Conservation (phyloP, 2,888 invertebrate species). For the Volucella inanis region DNA sequence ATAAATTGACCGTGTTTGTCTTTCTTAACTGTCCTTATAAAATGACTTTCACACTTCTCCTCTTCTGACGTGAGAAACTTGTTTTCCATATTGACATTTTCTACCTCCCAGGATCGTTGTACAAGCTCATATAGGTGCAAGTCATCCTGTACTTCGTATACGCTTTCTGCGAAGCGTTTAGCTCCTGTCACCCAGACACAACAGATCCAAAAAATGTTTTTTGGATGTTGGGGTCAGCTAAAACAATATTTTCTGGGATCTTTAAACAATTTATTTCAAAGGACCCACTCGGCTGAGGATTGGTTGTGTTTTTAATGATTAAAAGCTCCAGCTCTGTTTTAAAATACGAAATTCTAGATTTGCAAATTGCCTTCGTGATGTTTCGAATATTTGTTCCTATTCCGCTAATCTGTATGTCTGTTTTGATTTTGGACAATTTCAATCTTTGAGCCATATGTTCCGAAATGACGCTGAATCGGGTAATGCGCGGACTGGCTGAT, state of each 20-base stretch:
- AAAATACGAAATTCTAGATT: too few relatives aligned
- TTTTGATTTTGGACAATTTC: too few relatives aligned
- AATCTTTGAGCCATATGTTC: background rate
- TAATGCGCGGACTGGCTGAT: constrained; percentile 14
- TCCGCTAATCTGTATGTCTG: too few relatives aligned
- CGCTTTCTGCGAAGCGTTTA: background rate
- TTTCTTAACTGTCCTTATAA: too few relatives aligned
- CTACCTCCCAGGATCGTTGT: too few relatives aligned
- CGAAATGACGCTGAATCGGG: constrained; percentile 43
- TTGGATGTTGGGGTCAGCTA: constrained; percentile 45
- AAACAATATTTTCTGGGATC: constrained; percentile 15
- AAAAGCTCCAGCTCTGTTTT: background rate
- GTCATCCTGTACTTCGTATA: background rate
- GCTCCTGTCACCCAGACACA: constrained; percentile 13
- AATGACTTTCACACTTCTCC: too few relatives aligned
- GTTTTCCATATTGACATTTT: too few relatives aligned
- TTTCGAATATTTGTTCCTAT: background rate
- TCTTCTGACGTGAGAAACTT: too few relatives aligned
- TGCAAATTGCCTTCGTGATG: background rate
- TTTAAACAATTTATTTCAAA: constrained; percentile 1
- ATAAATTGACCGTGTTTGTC: too few relatives aligned
- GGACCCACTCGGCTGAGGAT: background rate
- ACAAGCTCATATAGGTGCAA: background rate
- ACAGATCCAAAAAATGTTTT: constrained; percentile 40
- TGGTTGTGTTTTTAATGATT: background rate